These are phyloP conservation scores for Periparus ater DNA, from an alignment of 2,797 vertebrate genomes.

Conservation along the genomic window DNA sequence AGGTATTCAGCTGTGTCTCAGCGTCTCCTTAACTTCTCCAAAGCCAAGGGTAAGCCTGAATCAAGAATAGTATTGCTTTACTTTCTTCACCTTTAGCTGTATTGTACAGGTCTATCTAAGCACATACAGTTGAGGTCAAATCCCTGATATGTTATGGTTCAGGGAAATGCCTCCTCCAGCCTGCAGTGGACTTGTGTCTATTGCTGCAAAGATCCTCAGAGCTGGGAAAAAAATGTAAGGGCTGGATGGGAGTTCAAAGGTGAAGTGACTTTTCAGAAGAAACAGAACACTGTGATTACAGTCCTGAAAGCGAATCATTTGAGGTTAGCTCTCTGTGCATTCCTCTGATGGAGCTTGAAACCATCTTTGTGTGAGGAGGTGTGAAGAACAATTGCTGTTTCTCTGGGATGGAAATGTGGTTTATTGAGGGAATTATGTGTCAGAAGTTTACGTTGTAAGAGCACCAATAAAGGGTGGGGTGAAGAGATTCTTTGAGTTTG, in stretches of 20 bases:
- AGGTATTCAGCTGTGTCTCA: neutral
- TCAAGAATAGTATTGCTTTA: neutral
- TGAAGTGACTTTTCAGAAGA: neutral
- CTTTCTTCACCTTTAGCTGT: neutral
- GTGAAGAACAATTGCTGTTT: neutral
- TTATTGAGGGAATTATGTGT: neutral
- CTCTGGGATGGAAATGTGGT: neutral
- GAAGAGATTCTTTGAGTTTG: neutral
- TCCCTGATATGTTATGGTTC: neutral
- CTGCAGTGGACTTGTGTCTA: rapidly evolving
- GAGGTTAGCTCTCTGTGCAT: neutral
- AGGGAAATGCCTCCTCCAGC: neutral
- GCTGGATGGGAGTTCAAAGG: neutral
- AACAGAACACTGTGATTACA: neutral
- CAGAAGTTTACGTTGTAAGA: neutral
- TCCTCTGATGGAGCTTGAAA: neutral
- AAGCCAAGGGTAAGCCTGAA: neutral
- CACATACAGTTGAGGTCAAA: neutral
- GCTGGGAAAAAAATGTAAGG: neutral
- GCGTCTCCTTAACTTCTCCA: neutral
- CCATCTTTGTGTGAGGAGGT: neutral
- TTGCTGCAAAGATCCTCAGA: neutral
- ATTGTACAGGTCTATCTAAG: neutral
- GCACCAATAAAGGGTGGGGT: neutral
- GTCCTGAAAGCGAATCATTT: neutral